A percentile compares a stretch with the other conserved stretches of the same genome.
These are phyloP conservation scores for Nymphalis c-album DNA, from an alignment of 2,888 invertebrate genomes.

Conservation along the genomic window DNA sequence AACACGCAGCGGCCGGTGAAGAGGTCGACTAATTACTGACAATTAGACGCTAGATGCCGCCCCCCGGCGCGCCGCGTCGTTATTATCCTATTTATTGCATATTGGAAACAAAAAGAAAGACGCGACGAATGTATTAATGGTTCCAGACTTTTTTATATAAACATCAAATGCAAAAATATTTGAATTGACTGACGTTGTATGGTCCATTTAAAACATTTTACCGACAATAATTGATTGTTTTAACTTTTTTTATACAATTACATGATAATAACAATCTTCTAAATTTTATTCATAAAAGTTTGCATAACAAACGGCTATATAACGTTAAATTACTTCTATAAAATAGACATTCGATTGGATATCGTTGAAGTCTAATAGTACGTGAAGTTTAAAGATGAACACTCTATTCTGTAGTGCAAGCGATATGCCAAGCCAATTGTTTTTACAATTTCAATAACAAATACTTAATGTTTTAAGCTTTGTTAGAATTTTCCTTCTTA, in stretches of 20 bases:
- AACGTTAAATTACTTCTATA: neutral
- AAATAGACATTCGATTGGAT: neutral
- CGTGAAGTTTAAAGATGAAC: neutral
- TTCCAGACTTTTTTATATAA: constrained; percentile 38
- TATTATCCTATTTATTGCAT: constrained; percentile 72
- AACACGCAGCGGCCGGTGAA: constrained; percentile 53
- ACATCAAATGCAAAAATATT: constrained; percentile 4
- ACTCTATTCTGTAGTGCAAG: neutral
- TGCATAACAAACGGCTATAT: neutral
- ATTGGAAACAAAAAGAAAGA: constrained; percentile 64
- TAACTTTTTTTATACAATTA: neutral
- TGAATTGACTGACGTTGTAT: neutral
- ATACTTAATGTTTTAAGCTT: no score
- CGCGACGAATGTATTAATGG: constrained; percentile 47
- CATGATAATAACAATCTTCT: neutral
- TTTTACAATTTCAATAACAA: no score
- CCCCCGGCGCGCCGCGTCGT: constrained; percentile 55
- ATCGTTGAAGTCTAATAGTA: constrained; percentile 2
- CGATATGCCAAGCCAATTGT: no score
- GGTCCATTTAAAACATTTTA: neutral
- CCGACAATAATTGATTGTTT: constrained; percentile 5
- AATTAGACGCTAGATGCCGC: constrained; percentile 66
- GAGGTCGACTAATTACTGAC: constrained; percentile 69
- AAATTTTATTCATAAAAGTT: neutral
- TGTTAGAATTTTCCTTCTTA: no score